Percentiles rank a stretch among this genome's conserved stretches.
These are phyloP conservation scores for Cosmia trapezina DNA, from an alignment of 2,888 invertebrate species.

Conservation along the genomic window DNA sequence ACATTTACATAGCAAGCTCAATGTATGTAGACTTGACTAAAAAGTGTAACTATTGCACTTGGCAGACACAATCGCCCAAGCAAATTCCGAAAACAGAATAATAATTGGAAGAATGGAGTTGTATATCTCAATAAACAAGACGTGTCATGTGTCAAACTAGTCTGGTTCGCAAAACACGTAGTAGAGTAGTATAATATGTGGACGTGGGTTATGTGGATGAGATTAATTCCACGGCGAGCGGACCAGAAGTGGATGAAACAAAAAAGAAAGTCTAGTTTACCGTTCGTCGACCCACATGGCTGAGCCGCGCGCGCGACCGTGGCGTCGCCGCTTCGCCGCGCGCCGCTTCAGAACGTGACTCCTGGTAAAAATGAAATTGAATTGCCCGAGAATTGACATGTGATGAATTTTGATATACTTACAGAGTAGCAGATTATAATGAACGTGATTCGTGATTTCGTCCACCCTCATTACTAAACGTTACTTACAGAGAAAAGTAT, in stretches of 20 bases:
- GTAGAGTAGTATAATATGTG: slow-evolving; percentile 13
- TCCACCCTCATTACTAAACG: neutral
- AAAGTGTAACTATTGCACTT: slow-evolving; percentile 32
- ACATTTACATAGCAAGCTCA: slow-evolving; percentile 35
- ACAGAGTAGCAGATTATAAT: slow-evolving; percentile 30
- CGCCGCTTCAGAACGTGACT: slow-evolving; percentile 73
- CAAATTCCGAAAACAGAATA: slow-evolving; percentile 15
- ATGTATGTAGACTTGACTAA: slow-evolving; percentile 23
- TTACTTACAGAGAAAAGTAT: slow-evolving; percentile 28
- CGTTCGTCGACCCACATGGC: slow-evolving; percentile 87
- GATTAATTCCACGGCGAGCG: slow-evolving; percentile 57
- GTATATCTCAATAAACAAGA: slow-evolving; percentile 20
- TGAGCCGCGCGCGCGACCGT: slow-evolving; percentile 50
- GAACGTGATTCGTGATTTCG: slow-evolving; percentile 27
- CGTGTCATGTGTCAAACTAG: slow-evolving; percentile 31
- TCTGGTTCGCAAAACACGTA: slow-evolving; percentile 49
- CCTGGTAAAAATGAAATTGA: slow-evolving; percentile 80
- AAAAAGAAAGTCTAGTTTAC: slow-evolving; percentile 87
- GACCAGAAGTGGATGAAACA: slow-evolving; percentile 75
- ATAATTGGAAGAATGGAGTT: slow-evolving; percentile 10
- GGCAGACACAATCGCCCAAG: slow-evolving; percentile 15
- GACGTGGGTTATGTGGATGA: slow-evolving; percentile 65
- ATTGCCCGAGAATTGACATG: slow-evolving; percentile 59
- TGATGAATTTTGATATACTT: slow-evolving; percentile 61
- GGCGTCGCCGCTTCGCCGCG: slow-evolving; percentile 53